Evolutionary conservation across 1,140 invertebrate species (phyloP).

Genomic region (Bilobella aurantiaca): DNA sequence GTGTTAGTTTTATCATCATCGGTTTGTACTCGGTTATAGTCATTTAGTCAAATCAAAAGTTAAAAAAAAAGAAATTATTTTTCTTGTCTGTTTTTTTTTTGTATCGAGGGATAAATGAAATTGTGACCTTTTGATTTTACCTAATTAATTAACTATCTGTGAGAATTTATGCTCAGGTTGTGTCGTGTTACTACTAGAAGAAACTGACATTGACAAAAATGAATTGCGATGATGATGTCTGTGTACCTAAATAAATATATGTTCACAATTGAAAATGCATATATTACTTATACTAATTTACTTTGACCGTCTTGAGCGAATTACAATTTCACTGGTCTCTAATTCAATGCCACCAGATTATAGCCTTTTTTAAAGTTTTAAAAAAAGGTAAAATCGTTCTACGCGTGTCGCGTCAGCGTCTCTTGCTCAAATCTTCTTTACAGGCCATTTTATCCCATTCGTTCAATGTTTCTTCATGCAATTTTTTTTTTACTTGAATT

Average conservation of each 20-base stretch:
- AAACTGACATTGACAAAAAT: neutral
- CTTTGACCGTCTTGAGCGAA: too few relatives aligned
- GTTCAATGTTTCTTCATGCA: too few relatives aligned
- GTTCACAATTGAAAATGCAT: too few relatives aligned
- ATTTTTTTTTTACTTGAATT: too few relatives aligned
- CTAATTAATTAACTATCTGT: neutral
- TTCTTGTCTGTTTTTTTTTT: neutral
- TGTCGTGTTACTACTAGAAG: neutral
- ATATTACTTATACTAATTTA: too few relatives aligned
- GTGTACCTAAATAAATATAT: constrained; percentile 3
- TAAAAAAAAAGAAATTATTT: neutral
- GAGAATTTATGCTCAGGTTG: constrained; percentile 1
- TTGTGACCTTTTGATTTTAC: neutral
- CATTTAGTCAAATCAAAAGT: constrained; percentile 6
- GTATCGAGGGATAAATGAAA: neutral
- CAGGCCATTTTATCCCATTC: too few relatives aligned
- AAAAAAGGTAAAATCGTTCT: too few relatives aligned
- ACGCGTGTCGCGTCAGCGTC: too few relatives aligned
- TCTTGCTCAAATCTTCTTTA: too few relatives aligned
- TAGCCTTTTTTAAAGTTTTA: too few relatives aligned
- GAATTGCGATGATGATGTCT: neutral
- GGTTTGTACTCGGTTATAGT: neutral
- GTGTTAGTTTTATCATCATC: neutral
- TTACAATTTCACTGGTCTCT: too few relatives aligned
- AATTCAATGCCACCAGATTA: too few relatives aligned